These are phyloP conservation scores for Acropternis orthonyx DNA, from an alignment of 2,797 vertebrate species.

Conservation along the genomic window DNA sequence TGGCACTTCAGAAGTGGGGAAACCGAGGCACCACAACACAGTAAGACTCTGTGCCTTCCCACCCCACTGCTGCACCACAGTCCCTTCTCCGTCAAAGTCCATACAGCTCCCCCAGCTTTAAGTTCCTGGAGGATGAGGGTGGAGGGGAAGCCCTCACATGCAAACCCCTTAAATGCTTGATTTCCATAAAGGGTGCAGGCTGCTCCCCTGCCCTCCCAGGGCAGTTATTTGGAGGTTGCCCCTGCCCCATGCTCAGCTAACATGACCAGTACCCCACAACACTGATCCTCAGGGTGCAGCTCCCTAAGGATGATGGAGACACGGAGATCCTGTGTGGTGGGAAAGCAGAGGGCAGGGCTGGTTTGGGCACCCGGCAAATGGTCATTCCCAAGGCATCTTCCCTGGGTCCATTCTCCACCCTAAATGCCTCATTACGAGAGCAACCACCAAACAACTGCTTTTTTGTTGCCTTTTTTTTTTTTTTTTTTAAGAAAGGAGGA, in stretches of 20 bases:
- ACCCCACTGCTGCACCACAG: fast-evolving
- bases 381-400: not conserved
- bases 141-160: not conserved
- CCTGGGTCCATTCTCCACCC: not conserved
- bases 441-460: not conserved
- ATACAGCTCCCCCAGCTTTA: not conserved
- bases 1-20: not conserved
- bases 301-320: fast-evolving
- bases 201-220: not conserved
- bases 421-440: not conserved
- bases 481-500: not conserved
- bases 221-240: not conserved
- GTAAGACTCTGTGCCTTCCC: not conserved
- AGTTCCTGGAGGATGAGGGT: not conserved
- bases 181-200: not conserved
- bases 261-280: fast-evolving
- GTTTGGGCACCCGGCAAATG: fast-evolving
- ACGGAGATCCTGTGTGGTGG: not conserved
- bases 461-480: not conserved
- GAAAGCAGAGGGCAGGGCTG: not conserved
- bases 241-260: not conserved
- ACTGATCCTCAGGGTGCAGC: not conserved
- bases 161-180: not conserved
- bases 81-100: not conserved
- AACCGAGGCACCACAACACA: not conserved